phyloP scores from a whole-genome alignment of 2,888 invertebrate species.

The Brachyopa scutellaris region DNA sequence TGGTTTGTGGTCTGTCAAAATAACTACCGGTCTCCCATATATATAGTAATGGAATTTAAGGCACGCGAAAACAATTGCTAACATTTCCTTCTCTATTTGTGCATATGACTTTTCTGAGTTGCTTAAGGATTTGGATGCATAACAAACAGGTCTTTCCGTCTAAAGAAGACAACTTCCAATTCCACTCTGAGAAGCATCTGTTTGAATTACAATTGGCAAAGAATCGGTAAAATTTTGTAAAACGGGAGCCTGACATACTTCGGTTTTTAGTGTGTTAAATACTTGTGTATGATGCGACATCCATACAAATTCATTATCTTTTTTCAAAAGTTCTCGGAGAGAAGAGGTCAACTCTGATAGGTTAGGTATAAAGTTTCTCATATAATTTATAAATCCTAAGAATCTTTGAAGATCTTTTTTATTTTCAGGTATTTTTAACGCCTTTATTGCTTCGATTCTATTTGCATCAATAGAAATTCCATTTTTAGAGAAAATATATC shows the following conservation, averaged over 20 bases:
- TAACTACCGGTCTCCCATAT: background rate
- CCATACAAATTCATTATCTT: slow-evolving; percentile 20
- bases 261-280: background rate
- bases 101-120: slow-evolving; percentile 14
- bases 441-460: slow-evolving; percentile 14
- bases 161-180: slow-evolving; percentile 60
- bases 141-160: slow-evolving; percentile 36
- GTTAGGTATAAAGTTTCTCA: slow-evolving; percentile 27
- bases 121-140: slow-evolving; percentile 31
- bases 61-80: slow-evolving; percentile 60
- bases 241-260: background rate
- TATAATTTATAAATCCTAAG: slow-evolving; percentile 43
- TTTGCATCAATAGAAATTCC: slow-evolving; percentile 10
- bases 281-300: background rate
- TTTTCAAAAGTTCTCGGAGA: slow-evolving; percentile 27
- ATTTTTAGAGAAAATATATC: slow-evolving; percentile 17
- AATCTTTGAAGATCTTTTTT: slow-evolving; percentile 46
- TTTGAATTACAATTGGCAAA: slow-evolving; percentile 3
- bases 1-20: background rate
- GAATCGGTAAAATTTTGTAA: background rate
- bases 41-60: slow-evolving; percentile 46
- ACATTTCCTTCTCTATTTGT: slow-evolving; percentile 64
- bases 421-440: slow-evolving; percentile 7
- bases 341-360: slow-evolving; percentile 23
- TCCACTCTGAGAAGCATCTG: slow-evolving; percentile 54